phyloP scores from a whole-genome alignment of 2,797 vertebrate species.

The Pristis pectinata region DNA sequence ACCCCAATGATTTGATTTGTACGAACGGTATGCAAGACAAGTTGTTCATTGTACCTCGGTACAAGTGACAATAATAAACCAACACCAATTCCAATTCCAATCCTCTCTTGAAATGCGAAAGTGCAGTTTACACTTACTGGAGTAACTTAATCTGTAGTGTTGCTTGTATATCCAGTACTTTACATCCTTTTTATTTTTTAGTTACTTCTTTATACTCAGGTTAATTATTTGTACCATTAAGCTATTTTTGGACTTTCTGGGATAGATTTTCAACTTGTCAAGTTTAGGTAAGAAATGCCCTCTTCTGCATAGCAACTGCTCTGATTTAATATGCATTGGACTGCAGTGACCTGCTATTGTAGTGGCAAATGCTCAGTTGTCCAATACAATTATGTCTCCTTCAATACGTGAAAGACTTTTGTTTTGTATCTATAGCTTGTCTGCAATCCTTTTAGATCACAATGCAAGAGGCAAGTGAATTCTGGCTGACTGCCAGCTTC shows the following conservation, averaged over 20 bases:
- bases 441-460: neutral
- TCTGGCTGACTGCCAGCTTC: neutral
- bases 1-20: too few relatives aligned
- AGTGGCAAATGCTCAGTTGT: neutral
- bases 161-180: too few relatives aligned
- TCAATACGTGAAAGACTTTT: neutral
- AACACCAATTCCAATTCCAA: too few relatives aligned
- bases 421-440: neutral
- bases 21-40: too few relatives aligned
- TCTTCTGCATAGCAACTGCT: neutral
- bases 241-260: neutral
- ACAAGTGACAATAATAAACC: too few relatives aligned
- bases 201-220: neutral
- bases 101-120: too few relatives aligned
- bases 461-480: neutral
- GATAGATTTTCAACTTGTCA: neutral
- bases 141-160: neutral
- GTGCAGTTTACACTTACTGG: neutral
- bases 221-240: conserved; percentile 5
- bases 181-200: neutral
- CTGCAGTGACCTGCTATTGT: neutral
- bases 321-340: neutral
- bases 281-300: neutral
- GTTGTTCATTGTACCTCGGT: too few relatives aligned
- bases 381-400: neutral